Evolutionary conservation across 2,888 invertebrate genomes (phyloP), one percentile per base, ranked within the genome.

Genomic region (Parthenolecanium corni): DNA sequence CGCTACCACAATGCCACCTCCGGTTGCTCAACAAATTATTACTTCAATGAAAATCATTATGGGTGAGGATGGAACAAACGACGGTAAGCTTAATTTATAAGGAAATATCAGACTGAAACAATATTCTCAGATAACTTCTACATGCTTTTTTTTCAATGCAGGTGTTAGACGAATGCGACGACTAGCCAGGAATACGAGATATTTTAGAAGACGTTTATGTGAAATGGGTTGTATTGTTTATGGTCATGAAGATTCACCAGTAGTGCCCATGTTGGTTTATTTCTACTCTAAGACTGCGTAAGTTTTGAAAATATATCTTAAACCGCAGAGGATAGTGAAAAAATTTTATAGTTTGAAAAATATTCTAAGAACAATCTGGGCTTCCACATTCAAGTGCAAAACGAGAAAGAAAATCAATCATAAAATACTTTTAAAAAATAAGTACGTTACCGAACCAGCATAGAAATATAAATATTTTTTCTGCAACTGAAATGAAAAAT

Each of bases 241-340:
- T 74, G 97, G 97, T 6, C 89, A 93, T 76, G 84, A 84, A 71
- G 90, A 93, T 74, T 95, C 95, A 49, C 97, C 97, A 0, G 95
- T 98, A 66, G 91, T 98, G 71, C 97, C 97, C 16, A 81, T 98
- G 79, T 77, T 98, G 72, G 86, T 94, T 68, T 98, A 92, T 77
- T 80, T 90, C 70, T 95, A 92, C 75, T 90, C 93, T 65, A 96
- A 95, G 81, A 90, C 95, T 75, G 86, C 87, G 84, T 89, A 77
- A 76, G 81, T 53, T 16, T 58, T 12, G 12, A 6, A 18, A 23
- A 51, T 24, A 20, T 51, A 20, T n/a, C n/a, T n/a, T n/a, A n/a
- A n/a, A n/a, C n/a, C n/a, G n/a, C n/a, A n/a, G n/a, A n/a, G n/a
- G n/a, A n/a, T n/a, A n/a, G n/a, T n/a, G n/a, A n/a, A n/a, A n/a